Percentiles rank a stretch among this genome's conserved stretches.
Evolutionary conservation across 2,113 vertebrate genomes (phyloP).

Genomic region (Poecilia latipinna): DNA sequence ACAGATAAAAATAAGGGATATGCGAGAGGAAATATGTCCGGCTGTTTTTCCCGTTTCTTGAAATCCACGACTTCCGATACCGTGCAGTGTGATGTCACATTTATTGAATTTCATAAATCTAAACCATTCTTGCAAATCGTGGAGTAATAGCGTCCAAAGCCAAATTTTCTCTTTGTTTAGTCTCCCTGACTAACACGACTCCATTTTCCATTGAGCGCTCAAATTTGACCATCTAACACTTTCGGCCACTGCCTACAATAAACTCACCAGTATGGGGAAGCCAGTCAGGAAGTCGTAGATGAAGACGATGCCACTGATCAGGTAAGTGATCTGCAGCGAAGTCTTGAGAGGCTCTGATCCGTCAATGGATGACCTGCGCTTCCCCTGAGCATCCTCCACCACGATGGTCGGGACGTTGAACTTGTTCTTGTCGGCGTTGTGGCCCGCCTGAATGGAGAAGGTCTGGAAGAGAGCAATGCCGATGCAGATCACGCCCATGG

Average conservation of each 20-base stretch:
- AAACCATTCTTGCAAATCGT: neutral
- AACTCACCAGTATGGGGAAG: constrained; percentile 91
- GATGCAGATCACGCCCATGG: constrained; percentile 89
- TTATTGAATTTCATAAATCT: neutral
- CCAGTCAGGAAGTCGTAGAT: constrained; percentile 93
- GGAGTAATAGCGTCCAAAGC: constrained; percentile 16
- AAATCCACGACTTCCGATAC: neutral
- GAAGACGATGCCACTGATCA: constrained; percentile 90
- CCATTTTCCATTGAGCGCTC: no score
- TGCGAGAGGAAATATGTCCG: no score
- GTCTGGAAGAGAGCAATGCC: constrained; percentile 93
- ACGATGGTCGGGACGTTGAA: constrained; percentile 93
- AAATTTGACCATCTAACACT: neutral
- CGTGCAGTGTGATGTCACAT: neutral
- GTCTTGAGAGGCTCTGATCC: constrained; percentile 90
- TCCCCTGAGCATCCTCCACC: constrained; percentile 92
- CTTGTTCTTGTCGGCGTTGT: constrained; percentile 80
- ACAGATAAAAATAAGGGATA: neutral
- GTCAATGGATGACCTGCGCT: constrained; percentile 91
- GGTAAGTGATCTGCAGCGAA: constrained; percentile 91
- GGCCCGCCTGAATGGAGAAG: constrained; percentile 82
- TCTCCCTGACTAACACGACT: no score
- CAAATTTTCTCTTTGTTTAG: no score
- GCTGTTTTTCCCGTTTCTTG: neutral
- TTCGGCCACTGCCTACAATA: neutral